Evolutionary conservation across 2,888 invertebrate species (phyloP).

Genomic region (Archaeoteleia sp.): DNA sequence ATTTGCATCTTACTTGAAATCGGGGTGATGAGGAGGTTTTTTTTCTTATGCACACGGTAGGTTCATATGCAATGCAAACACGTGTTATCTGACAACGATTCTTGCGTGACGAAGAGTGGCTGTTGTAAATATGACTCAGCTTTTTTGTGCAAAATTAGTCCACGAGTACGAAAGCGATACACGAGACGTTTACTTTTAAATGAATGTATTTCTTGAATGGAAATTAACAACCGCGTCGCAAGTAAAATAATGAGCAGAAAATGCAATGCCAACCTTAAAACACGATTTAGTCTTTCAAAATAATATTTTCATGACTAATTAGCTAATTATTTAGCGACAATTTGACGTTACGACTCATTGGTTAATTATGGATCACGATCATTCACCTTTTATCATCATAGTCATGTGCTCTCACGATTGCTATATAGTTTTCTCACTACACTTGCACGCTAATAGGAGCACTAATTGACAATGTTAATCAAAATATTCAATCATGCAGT

Average conservation of each 20-base stretch:
- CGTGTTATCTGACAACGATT: no score
- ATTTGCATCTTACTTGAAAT: no score
- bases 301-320: neutral
- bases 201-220: no score
- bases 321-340: neutral
- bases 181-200: no score
- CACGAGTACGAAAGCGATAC: no score
- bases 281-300: neutral
- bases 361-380: neutral
- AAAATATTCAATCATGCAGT: neutral
- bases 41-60: no score
- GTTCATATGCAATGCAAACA: no score
- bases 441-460: conserved; percentile 28
- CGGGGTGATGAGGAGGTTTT: no score
- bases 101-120: no score
- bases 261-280: neutral
- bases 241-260: neutral
- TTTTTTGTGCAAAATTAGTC: no score
- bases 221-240: no score
- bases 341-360: neutral
- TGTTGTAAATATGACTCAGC: no score
- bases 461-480: conserved; percentile 13
- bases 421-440: conserved; percentile 32
- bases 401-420: conserved; percentile 24
- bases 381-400: conserved; percentile 9